Base-by-base conservation (phyloP, 2,888 invertebrate species). In the Yponomeuta evonymella region DNA sequence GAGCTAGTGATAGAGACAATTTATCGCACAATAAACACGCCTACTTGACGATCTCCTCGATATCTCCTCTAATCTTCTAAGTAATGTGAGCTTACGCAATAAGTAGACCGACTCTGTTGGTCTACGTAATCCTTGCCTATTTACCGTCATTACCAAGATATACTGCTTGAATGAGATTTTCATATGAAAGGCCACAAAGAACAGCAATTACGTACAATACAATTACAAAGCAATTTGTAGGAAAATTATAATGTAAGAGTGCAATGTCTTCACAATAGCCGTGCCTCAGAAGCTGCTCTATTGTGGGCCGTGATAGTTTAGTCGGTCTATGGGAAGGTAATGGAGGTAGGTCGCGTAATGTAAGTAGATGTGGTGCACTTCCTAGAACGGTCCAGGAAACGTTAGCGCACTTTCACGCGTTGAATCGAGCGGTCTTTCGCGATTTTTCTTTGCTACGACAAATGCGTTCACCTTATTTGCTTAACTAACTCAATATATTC, bases 181-280 rank as follows among this genome's bases (percentile, higher is more conserved):
- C 73, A 75, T 76, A 79, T 76, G 75, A 73, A 73, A 71, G 73
- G 15, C 63, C 63, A 43, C 63, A 63, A 43, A 70, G 63, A 70
- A 70, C 70, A 33, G 70, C 62, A 63, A 68, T 70, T 70, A 62
- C 63, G 63, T 63, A 48, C 68, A 51, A 70, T 65, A 76, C 83
- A 82, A 85, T 86, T 86, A 86, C 81, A 83, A 83, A 79, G 82
- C 79, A 79, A 86, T 85, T 83, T 83, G 82, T 76, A 78, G 79
- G 76, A 79, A 81, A 81, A 73, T 73, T 73, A 70, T 69, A 73
- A 67, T 69, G 71, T 70, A 23, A 64, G 70, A 65, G 30, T 33
- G 70, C 62, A 63, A 63, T 70, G 63, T 70, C 63, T 48, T 70
- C 70, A 69, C 69, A 69, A 63, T 69, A 36, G 68, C 29, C 48